Evolutionary conservation across 1,140 invertebrate species (phyloP), one percentile per base, ranked within the genome.

Genomic region (Coenobita brevimanus): DNA sequence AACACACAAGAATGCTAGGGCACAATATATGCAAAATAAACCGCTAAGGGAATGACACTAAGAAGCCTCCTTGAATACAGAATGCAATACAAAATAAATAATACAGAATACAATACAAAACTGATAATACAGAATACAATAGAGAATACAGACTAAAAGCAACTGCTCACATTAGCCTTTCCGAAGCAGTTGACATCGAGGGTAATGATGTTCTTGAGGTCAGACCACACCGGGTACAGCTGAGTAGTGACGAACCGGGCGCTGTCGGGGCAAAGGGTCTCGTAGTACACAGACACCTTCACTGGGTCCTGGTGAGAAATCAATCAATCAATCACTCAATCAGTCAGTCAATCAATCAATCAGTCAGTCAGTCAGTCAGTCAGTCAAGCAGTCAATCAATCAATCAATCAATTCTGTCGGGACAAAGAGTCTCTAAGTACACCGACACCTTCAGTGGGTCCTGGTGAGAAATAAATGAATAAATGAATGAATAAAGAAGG

Each of bases 391-490:
- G n/a, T n/a, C n/a, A n/a, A n/a, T n/a, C n/a, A n/a, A n/a, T n/a
- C n/a, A n/a, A n/a, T n/a, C n/a, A n/a, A n/a, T n/a, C n/a, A n/a
- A n/a, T n/a, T n/a, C 93, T 93, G 89, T 93, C 93, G 6, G 93
- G 93, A 90, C 93, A 94, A 17, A 93, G 84, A 0, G 92, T 92
- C 91, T 94, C 93, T 88, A 92, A 93, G 88, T 93, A 94, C 41
- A 94, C 90, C 17, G 92, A 91, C 43, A 94, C 85, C 24, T 92
- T 90, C 3, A 88, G 78, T 21, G 57, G 57, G 38, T 88, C 85
- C 46, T 50, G 46, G 46, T 6, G 46, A 50, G 46, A 50, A 17
- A 50, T 50, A 50, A 17, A 50, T 50, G 17, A 17, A 8, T 17
- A 50, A 17, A 8, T 17, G 46, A 8, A 50, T 50, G 17, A 50